Evolutionary conservation across 2,113 vertebrate species (phyloP), one percentile per base, ranked within the genome.

Genomic region (Megalops atlanticus): DNA sequence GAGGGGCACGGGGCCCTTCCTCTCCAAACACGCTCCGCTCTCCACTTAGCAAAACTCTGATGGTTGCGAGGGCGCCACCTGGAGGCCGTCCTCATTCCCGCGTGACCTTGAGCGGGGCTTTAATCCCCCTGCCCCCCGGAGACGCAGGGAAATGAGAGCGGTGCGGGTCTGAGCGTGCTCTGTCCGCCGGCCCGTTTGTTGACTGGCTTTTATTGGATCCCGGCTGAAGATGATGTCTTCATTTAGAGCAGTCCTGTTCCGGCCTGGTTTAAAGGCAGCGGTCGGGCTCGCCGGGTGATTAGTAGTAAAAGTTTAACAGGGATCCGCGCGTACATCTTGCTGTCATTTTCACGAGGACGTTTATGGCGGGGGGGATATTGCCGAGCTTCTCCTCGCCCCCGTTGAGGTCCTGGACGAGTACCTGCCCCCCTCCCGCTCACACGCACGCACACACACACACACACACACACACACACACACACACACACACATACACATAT

Each of bases 291-390:
- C 94, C 93, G 93, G 94, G 95, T 96, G 95, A 96, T 97, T 96
- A 96, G 95, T 95, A 96, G 95, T 96, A 96, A 96, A 96, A 96
- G 90, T 95, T 96, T 96, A 96, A 96, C 95, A 93, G 95, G 95
- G 92, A 93, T 94, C 93, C 90, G 92, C 95, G 94, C 93, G 94
- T 95, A 91, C 90, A 83, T 96, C 91, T 93, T 93, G 92, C 92
- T 96, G 95, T 96, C 96, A 96, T 88, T 95, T 96, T 97, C 96
- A 96, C 90, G 94, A 94, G 94, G 91, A 92, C 93, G 93, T 96
- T 97, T 96, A 95, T 90, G 87, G 87, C 90, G 83, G 80, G 89
- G n/a, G n/a, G 94, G 93, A 93, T 95, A 95, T 92, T 93, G 92
- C 91, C 92, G 89, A 68, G 85, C 90, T 93, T 94, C 93, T 92